Evolutionary conservation across 2,888 invertebrate species (phyloP).

Genomic region (Yponomeuta sedellus): DNA sequence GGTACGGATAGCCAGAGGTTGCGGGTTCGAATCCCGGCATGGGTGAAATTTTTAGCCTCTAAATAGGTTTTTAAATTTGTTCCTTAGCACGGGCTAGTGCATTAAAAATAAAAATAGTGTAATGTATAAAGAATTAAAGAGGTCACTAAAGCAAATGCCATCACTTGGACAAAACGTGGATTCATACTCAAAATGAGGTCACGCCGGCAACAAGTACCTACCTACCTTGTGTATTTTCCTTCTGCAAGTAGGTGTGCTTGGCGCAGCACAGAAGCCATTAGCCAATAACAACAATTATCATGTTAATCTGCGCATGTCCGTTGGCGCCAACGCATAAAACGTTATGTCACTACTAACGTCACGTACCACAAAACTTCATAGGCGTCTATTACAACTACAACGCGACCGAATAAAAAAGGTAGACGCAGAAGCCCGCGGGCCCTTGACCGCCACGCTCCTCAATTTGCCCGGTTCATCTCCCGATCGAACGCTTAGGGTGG

Average conservation of each 20-base stretch:
- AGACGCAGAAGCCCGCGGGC: conserved; percentile 19
- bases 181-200: neutral
- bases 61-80: too few species aligned
- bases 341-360: conserved; percentile 22
- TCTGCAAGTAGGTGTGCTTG: neutral
- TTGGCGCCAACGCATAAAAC: conserved; percentile 47
- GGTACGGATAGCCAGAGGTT: too few species aligned
- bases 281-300: conserved; percentile 26
- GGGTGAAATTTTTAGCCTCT: too few species aligned
- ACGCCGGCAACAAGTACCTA: neutral
- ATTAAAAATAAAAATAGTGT: too few species aligned
- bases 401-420: conserved; percentile 7
- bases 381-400: conserved; percentile 4
- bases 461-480: conserved; percentile 1
- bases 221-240: neutral
- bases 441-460: conserved; percentile 4
- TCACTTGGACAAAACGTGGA: neutral
- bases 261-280: neutral
- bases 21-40: too few species aligned
- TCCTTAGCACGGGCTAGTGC: too few species aligned
- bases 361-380: conserved; percentile 17
- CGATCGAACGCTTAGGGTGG: neutral
- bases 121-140: too few species aligned
- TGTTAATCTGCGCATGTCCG: conserved; percentile 51
- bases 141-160: too few species aligned